Evolutionary conservation across 2,888 invertebrate species (phyloP).

Genomic region (Torymus tubicola): DNA sequence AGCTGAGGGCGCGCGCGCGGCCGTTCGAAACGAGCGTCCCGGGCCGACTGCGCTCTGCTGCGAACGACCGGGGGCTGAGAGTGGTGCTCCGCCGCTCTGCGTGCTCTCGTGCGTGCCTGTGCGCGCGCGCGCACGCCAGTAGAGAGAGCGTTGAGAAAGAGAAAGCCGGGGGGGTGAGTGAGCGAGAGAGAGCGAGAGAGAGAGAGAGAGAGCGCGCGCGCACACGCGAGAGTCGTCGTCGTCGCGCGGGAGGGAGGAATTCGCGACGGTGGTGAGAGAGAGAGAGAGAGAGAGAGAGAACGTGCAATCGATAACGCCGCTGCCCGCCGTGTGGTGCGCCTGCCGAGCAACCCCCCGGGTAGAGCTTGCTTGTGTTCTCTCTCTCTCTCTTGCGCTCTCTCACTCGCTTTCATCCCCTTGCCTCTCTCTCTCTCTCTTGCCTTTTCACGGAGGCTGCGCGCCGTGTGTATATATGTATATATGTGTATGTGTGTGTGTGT

Average conservation of each 20-base stretch:
- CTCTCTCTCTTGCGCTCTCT: not conserved
- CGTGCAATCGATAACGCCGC: conserved; percentile 27
- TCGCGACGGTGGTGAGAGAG: conserved; percentile 23
- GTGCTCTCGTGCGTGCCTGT: conserved; percentile 5
- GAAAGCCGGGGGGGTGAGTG: no score
- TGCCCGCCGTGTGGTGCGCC: not conserved
- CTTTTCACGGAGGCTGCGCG: not conserved
- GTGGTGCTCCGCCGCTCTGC: not conserved
- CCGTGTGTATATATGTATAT: no score
- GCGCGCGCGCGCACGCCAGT: no score
- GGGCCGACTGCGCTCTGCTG: conserved; percentile 50
- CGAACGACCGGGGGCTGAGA: not conserved
- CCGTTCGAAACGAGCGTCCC: conserved; percentile 61
- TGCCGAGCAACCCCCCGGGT: conserved; percentile 11
- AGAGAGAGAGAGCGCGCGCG: no score
- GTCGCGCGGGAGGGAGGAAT: no score
- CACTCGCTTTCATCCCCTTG: not conserved
- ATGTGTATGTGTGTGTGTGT: no score
- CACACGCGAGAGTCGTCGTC: no score
- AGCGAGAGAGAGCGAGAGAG: no score
- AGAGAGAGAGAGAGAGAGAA: conserved; percentile 14
- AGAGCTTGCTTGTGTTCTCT: not conserved
- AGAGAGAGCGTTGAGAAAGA: no score
- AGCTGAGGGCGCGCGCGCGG: conserved; percentile 37
- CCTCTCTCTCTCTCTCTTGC: conserved; percentile 1